These are phyloP conservation scores for Heliothis subflexa DNA, from an alignment of 1,140 invertebrate species.

Conservation along the genomic window DNA sequence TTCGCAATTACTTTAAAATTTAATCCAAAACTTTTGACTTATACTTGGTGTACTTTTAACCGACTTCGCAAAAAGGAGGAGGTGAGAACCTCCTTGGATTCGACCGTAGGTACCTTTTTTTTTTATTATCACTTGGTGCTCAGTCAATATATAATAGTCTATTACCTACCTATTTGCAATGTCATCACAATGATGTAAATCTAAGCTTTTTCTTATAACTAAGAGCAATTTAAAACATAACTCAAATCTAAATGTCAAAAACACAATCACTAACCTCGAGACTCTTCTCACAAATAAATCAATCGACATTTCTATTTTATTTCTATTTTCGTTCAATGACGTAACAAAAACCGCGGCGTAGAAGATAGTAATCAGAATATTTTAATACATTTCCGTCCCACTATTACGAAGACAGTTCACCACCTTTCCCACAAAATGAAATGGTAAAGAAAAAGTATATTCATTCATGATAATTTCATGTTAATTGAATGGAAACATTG, in stretches of 20 bases:
- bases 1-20: too few species aligned
- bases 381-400: slow-evolving; percentile 24
- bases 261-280: not conserved
- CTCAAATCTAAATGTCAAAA: not conserved
- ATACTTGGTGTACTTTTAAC: too few species aligned
- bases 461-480: slow-evolving; percentile 36
- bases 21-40: too few species aligned
- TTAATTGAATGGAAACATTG: not conserved
- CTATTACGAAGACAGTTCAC: slow-evolving; percentile 39
- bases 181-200: slow-evolving; percentile 2
- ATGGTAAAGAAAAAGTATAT: slow-evolving; percentile 40
- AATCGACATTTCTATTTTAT: too few species aligned
- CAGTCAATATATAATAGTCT: not conserved
- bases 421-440: slow-evolving; percentile 35
- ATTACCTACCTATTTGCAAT: not conserved
- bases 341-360: slow-evolving; percentile 26
- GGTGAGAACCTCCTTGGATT: too few species aligned
- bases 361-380: slow-evolving; percentile 29
- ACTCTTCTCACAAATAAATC: slow-evolving; percentile 17
- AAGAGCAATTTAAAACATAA: not conserved
- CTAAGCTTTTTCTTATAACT: not conserved
- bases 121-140: too few species aligned
- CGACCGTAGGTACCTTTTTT: too few species aligned
- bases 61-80: too few species aligned
- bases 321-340: not conserved